Base-by-base conservation (phyloP, 2,113 vertebrate genomes). In the Cottus gobio region DNA sequence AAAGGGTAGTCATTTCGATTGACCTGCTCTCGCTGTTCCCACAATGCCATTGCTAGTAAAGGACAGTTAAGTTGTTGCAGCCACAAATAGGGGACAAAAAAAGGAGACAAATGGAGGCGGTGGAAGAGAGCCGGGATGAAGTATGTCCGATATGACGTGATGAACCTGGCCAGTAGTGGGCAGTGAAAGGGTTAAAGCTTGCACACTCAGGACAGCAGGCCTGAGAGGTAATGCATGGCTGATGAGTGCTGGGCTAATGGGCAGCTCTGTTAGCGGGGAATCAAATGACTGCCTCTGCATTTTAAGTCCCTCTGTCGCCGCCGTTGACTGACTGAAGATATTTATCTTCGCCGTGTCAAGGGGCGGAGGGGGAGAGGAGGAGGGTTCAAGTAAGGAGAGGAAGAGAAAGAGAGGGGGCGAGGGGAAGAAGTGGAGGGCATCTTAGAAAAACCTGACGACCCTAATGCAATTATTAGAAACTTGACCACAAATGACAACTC, bases 191-290 rank as follows among this genome's bases (percentile, higher is more conserved):
- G 86, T 91, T 91, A 88, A 90, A 80, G 64, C 54, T 63, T 82
- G 68, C 60, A 50, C 87, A 60, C 72, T 70, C 65, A 67, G 78
- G 87, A 85, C 85, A 80, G 85, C 77, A 48, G 75, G 70, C 60
- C 90, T 85, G 86, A 86, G 72, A 80, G 89, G 84, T 91, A 93
- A 92, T 94, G 93, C 92, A 93, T 95, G 86, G 88, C 92, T 94
- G 93, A 95, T 94, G 93, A 94, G 93, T 86, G 84, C 91, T 64
- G 82, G 85, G 87, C 91, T 94, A 94, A 95, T 94, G 93, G 92
- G 89, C 90, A 88, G 81, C 87, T 92, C 93, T 93, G 92, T 92
- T 88, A 88, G 88, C 91, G 90, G 88, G 86, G 92, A 93, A 90
- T 90, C 89, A 92, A 93, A 93, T 90, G 90, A 93, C 91, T 93